phyloP scores from a whole-genome alignment of 2,113 vertebrate species.

The Phyllostomus discolor region DNA sequence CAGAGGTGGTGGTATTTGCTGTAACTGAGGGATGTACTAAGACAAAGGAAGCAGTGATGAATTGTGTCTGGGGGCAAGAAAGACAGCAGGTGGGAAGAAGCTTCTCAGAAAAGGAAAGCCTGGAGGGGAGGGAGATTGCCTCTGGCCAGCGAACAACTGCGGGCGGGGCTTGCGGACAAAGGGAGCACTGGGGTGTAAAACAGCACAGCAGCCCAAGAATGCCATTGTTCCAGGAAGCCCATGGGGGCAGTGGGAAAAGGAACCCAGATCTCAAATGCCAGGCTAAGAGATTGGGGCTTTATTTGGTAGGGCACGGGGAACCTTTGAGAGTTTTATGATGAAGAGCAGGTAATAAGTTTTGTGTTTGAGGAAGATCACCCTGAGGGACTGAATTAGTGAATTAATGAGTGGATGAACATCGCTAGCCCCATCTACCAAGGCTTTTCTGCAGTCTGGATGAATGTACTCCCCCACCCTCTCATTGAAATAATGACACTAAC shows the following conservation, averaged over 20 bases:
- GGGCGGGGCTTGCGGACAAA: background rate
- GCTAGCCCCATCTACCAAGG: background rate
- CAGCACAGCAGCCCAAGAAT: background rate
- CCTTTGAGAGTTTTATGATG: background rate
- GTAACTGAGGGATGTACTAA: background rate
- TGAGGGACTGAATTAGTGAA: background rate
- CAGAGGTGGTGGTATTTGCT: background rate
- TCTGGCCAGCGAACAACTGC: background rate
- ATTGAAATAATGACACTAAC: background rate
- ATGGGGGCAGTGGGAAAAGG: accelerated
- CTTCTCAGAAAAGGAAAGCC: background rate
- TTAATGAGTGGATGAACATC: background rate
- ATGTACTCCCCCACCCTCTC: background rate
- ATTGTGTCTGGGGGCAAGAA: no score
- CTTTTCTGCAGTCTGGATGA: background rate
- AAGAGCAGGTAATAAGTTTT: background rate
- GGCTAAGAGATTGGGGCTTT: background rate
- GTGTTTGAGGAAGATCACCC: background rate
- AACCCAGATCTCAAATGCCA: background rate
- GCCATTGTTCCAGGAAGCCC: background rate
- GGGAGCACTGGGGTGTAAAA: background rate
- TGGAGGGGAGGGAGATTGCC: background rate
- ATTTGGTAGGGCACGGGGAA: background rate
- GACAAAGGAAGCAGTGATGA: background rate
- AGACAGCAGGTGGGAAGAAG: background rate